These are phyloP conservation scores for Limosa lapponica DNA, from an alignment of 2,797 vertebrate genomes.

Conservation along the genomic window DNA sequence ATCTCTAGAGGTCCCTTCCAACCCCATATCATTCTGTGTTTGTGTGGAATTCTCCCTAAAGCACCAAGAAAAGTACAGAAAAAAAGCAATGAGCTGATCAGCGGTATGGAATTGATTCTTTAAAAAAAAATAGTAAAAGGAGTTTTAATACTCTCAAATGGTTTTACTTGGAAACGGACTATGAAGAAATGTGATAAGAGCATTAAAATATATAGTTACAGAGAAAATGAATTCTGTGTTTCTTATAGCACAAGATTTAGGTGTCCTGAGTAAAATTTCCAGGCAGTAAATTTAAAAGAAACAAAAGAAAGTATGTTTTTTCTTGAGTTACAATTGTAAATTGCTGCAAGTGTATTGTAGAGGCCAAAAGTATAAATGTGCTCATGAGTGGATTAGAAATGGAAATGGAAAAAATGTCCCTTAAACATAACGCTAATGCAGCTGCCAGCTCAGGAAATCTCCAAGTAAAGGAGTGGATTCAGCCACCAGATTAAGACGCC, in stretches of 20 bases:
- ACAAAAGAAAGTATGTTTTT: not conserved
- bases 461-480: not conserved
- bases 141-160: not conserved
- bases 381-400: constrained; percentile 13
- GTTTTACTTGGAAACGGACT: not conserved
- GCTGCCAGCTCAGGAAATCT: constrained; percentile 45
- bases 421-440: not conserved
- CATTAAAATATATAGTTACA: not conserved
- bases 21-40: no score
- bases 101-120: not conserved
- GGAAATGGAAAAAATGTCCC: not conserved
- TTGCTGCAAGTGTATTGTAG: not conserved
- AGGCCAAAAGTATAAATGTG: not conserved
- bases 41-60: not conserved
- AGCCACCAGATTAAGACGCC: constrained; percentile 43
- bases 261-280: not conserved
- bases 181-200: not conserved
- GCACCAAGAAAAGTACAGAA: not conserved
- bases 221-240: not conserved
- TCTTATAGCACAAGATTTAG: not conserved
- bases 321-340: not conserved
- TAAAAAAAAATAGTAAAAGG: not conserved
- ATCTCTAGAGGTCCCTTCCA: no score
- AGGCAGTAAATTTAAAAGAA: not conserved
- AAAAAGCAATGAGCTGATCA: not conserved